These are phyloP conservation scores for Xestia ashworthii DNA, from an alignment of 2,888 invertebrate species.

Conservation along the genomic window DNA sequence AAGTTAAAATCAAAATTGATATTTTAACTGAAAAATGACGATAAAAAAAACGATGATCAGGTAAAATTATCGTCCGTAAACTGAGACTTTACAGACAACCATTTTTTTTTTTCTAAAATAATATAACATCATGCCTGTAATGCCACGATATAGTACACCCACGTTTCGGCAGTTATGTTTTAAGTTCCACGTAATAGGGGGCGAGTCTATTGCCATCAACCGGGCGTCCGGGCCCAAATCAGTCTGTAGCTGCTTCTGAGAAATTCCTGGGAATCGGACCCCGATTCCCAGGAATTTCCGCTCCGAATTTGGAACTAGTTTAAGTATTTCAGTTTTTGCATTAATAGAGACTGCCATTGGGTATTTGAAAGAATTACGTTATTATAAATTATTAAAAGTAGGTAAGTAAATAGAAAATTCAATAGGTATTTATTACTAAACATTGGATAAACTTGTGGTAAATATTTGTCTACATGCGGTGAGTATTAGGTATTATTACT, in stretches of 20 bases:
- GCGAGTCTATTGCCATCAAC: not conserved
- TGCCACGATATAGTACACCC: not conserved
- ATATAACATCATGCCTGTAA: not conserved
- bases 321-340: not conserved
- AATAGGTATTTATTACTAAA: not conserved
- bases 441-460: conserved; percentile 15
- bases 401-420: not conserved
- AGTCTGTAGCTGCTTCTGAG: not conserved
- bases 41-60: no score
- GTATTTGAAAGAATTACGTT: not conserved
- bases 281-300: no score
- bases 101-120: not conserved
- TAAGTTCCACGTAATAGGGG: not conserved
- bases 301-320: no score
- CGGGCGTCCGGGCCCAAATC: not conserved
- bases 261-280: not conserved
- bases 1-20: no score
- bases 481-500: conserved; percentile 5
- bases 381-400: not conserved
- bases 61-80: no score
- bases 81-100: no score
- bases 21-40: no score
- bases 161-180: not conserved
- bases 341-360: no score
- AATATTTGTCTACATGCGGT: not conserved